Conservation (phyloP, 2,113 vertebrate genomes). For the Zingel zingel region DNA sequence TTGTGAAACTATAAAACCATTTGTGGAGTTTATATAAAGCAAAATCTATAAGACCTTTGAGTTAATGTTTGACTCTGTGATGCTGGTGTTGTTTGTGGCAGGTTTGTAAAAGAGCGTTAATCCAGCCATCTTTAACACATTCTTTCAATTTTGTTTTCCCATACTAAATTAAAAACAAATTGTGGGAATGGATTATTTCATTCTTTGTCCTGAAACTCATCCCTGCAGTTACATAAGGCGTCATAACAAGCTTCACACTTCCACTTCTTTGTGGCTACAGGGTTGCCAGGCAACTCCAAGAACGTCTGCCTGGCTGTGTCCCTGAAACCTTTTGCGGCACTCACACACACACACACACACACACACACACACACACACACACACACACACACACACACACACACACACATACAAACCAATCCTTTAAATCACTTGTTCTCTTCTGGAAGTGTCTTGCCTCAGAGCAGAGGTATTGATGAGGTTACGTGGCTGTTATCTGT, state of each 20-base stretch:
- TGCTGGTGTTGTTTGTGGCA: neutral
- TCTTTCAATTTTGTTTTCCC: constrained; percentile 16
- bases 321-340: constrained; percentile 42
- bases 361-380: neutral
- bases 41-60: neutral
- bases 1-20: neutral
- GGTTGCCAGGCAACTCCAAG: constrained; percentile 81
- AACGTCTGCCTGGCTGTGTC: constrained; percentile 50
- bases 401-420: neutral
- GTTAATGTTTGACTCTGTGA: neutral
- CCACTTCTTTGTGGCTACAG: constrained; percentile 55
- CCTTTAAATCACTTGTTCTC: constrained; percentile 42
- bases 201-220: constrained; percentile 32
- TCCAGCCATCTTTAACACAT: neutral
- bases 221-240: constrained; percentile 47
- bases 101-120: neutral
- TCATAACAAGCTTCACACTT: constrained; percentile 59
- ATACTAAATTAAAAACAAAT: constrained; percentile 12
- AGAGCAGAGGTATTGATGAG: constrained; percentile 7
- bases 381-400: neutral
- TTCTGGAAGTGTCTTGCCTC: neutral
- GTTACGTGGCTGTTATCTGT: neutral
- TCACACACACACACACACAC: neutral
- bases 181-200: constrained; percentile 27
- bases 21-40: neutral